These are phyloP conservation scores for Dynastes hyllus DNA, from an alignment of 2,888 invertebrate species.

Conservation along the genomic window DNA sequence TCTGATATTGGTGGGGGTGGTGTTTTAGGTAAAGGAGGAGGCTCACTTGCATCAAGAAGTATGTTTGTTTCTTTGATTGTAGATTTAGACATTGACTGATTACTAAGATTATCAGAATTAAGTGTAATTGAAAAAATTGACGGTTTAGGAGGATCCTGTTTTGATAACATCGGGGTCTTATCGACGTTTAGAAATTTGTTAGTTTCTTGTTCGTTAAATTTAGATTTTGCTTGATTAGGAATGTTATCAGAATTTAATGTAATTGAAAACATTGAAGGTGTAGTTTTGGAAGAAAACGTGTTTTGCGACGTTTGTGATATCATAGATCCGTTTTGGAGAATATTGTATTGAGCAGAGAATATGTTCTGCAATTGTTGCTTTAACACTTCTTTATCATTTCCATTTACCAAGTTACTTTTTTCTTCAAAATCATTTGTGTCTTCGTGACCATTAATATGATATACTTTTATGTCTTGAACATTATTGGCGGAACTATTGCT, in stretches of 20 bases:
- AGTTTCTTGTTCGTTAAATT: not conserved
- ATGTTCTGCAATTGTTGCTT: conserved; percentile 7
- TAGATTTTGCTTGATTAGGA: not conserved
- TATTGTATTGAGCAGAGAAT: not conserved
- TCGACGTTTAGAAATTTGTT: not conserved
- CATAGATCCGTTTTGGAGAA: not conserved
- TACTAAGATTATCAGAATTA: conserved; percentile 8
- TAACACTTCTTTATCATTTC: not conserved
- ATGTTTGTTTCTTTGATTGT: not conserved
- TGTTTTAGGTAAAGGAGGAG: conserved; percentile 49
- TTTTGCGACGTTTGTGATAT: conserved; percentile 3
- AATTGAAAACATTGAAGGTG: conserved; percentile 34
- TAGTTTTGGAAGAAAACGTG: not conserved
- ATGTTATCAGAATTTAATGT: conserved; percentile 20
- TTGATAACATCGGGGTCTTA: not conserved
- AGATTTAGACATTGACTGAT: not conserved
- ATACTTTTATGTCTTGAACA: not conserved
- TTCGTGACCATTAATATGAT: not conserved
- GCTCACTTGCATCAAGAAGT: not conserved
- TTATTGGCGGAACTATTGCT: not conserved
- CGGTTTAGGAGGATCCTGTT: not conserved
- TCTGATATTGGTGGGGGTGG: conserved; percentile 21
- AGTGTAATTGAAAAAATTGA: conserved; percentile 26
- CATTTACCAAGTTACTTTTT: not conserved
- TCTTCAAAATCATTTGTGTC: not conserved